phyloP scores from a whole-genome alignment of 2,888 invertebrate genomes.

The Aphidoletes aphidimyza region DNA sequence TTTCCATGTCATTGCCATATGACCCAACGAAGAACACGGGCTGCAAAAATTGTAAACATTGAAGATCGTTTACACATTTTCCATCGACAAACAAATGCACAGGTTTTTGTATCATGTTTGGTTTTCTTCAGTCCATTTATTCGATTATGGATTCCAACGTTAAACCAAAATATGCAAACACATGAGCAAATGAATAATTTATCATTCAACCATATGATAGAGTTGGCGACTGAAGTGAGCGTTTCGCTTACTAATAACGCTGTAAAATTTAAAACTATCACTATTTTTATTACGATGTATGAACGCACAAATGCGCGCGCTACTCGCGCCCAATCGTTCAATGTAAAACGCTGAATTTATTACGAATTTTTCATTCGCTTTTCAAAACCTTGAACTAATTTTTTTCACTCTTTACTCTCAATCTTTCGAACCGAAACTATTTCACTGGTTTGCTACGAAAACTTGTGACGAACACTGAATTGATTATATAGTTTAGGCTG shows the following conservation, averaged over 20 bases:
- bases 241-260: neutral
- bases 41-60: neutral
- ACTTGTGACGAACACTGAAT: neutral
- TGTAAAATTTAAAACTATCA: neutral
- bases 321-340: too few species aligned
- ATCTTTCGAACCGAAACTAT: neutral
- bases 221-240: neutral
- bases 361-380: constrained; percentile 33
- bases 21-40: neutral
- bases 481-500: neutral
- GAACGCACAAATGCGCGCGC: too few species aligned
- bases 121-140: neutral
- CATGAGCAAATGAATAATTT: neutral
- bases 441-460: too few species aligned
- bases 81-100: neutral
- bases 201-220: neutral
- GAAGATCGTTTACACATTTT: neutral
- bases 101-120: neutral
- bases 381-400: constrained; percentile 29
- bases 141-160: neutral
- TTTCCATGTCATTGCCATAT: constrained; percentile 52
- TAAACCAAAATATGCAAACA: neutral
- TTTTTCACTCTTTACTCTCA: neutral
- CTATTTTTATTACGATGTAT: neutral
- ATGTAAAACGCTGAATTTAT: neutral